These are phyloP conservation scores for Galerucella pusilla DNA, from an alignment of 2,888 invertebrate genomes.

Conservation along the genomic window DNA sequence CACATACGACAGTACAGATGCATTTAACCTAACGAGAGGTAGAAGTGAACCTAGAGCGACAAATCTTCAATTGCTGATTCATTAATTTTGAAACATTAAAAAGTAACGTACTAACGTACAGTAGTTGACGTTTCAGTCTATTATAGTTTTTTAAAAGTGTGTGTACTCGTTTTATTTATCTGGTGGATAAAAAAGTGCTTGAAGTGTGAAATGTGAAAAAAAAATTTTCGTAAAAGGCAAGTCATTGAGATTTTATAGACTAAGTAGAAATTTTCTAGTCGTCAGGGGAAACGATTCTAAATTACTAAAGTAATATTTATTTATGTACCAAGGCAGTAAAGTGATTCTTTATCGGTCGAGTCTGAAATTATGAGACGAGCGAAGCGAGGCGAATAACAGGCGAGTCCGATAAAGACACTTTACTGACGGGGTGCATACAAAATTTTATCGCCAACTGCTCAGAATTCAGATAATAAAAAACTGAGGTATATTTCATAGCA, in stretches of 20 bases:
- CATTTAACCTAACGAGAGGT: slow-evolving; percentile 24
- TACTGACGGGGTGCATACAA: too few species aligned
- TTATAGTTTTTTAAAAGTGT: slow-evolving; percentile 1
- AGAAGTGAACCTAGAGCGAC: slow-evolving; percentile 30
- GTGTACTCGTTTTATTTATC: slow-evolving; percentile 14
- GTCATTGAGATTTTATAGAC: slow-evolving; percentile 15
- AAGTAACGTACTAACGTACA: slow-evolving; percentile 25
- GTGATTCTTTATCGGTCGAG: too few species aligned
- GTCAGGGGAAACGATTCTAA: neutral
- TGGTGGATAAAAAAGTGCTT: slow-evolving; percentile 13
- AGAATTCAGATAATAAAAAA: too few species aligned
- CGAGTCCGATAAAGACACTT: too few species aligned
- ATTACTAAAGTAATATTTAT: neutral
- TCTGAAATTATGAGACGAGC: too few species aligned
- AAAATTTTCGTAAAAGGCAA: slow-evolving; percentile 12
- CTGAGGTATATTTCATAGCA: too few species aligned
- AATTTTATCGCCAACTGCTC: too few species aligned
- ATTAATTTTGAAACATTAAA: slow-evolving; percentile 34
- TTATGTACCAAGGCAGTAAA: too few species aligned
- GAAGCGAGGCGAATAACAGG: too few species aligned
- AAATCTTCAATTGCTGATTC: slow-evolving; percentile 42
- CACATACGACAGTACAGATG: slow-evolving; percentile 13
- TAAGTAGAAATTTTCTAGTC: slow-evolving; percentile 1
- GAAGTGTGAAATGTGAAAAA: slow-evolving; percentile 28
- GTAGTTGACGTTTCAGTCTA: slow-evolving; percentile 14